phyloP scores from a whole-genome alignment of 2,888 invertebrate species.

The Cremastinae sp. region DNA sequence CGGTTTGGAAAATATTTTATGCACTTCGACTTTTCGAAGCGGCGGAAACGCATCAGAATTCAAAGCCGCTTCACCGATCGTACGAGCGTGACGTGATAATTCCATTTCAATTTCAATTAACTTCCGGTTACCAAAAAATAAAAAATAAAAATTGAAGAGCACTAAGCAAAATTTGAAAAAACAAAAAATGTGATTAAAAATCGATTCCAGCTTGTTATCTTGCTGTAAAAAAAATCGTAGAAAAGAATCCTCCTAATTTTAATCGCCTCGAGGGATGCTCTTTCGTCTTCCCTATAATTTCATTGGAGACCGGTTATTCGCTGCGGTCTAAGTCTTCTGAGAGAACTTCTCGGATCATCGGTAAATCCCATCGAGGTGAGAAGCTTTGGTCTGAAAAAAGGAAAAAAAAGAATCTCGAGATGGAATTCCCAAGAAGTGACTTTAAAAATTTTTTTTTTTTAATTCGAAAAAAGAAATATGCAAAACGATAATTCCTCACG shows the following conservation, averaged over 20 bases:
- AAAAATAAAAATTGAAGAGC: no score
- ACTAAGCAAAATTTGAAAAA: no score
- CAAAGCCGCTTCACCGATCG: constrained; percentile 6
- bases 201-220: background rate
- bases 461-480: no score
- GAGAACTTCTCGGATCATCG: constrained; percentile 10
- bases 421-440: background rate
- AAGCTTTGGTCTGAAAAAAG: constrained; percentile 12
- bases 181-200: no score
- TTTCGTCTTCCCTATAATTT: constrained; percentile 41
- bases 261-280: constrained; percentile 16
- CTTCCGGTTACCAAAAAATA: no score
- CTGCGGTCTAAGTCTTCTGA: constrained; percentile 8
- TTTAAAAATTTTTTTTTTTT: background rate
- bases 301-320: constrained; percentile 49
- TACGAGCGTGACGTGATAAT: background rate
- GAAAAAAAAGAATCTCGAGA: background rate
- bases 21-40: constrained; percentile 6
- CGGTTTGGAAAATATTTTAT: constrained; percentile 27
- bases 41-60: constrained; percentile 31
- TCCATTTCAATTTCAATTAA: background rate
- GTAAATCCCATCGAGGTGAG: constrained; percentile 22
- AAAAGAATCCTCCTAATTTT: background rate
- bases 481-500: no score
- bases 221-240: constrained; percentile 15